Evolutionary conservation across 2,113 vertebrate species (phyloP), one percentile per base, ranked within the genome.

Genomic region (Erythrolamprus reginae): DNA sequence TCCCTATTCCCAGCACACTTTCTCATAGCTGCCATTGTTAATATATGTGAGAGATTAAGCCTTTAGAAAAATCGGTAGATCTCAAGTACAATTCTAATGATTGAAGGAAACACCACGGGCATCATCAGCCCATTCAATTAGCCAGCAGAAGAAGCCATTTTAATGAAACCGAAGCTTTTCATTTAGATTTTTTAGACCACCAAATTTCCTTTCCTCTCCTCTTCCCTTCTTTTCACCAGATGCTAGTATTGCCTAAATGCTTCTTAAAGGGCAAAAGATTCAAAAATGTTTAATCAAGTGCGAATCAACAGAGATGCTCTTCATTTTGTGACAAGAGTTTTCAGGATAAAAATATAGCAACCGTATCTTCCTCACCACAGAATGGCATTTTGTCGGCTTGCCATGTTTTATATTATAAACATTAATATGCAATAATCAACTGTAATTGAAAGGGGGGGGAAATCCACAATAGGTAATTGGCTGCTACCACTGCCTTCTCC

Each of bases 21-120:
- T 83, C 70, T 50, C 53, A 38, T 28, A 24, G 15, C 45, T 92
- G 90, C 51, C 90, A 58, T 52, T 88, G 50, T 93, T 92, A 91
- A 83, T 94, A 90, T 87, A 65, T 83, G 26, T 89, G 87, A 95
- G 91, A 95, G 93, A 90, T 50, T 7, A 1, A 87, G 86, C 70
- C 82, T 86, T 8, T 82, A 48, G 86, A 86, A 90, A 65, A 82
- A 12, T 28, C 28, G 28, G 17, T 33, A 85, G 9, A 24, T 92
- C 92, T 92, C 0, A 0, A 3, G 1, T 88, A 19, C 0, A 1
- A 26, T 55, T 12, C 1, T 58, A 48, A 89, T 23, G 82, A 48
- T 17, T 84, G 12, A 88, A 26, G 55, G 50, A 88, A 70, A 42
- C 0, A 0, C 1, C 10, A 90, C 56, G n/a, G n/a, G 86, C 42